phyloP scores from a whole-genome alignment of 1,140 invertebrate genomes.

The Lucilia sericata region DNA sequence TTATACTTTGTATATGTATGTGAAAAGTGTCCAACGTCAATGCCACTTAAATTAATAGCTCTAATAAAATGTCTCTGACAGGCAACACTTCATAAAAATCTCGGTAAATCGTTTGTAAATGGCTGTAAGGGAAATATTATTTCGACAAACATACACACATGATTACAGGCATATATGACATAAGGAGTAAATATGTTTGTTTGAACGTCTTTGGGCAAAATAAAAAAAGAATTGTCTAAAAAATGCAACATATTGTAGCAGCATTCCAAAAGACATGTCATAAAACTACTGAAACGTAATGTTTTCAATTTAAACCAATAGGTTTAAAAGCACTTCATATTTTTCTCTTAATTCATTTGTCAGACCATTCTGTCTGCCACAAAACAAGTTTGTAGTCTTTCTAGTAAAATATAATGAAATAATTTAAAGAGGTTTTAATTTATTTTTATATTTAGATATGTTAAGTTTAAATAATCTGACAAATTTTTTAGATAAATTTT shows the following conservation, averaged over 20 bases:
- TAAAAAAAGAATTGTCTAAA: too few relatives aligned
- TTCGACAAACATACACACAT: background rate
- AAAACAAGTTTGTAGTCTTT: too few relatives aligned
- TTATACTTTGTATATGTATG: background rate
- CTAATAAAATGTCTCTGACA: conserved; percentile 41
- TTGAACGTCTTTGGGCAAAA: background rate
- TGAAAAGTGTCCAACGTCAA: conserved; percentile 38
- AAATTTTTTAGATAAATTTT: too few relatives aligned
- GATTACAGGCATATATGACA: background rate
- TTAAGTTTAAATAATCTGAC: too few relatives aligned
- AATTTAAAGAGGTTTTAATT: too few relatives aligned
- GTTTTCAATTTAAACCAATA: background rate
- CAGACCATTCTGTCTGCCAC: background rate
- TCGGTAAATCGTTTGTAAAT: conserved; percentile 39
- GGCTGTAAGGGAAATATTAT: background rate
- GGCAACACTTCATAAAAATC: conserved; percentile 42
- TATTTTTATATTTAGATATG: background rate
- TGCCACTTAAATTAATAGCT: conserved; percentile 40
- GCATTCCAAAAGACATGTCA: conserved; percentile 28
- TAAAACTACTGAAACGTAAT: background rate
- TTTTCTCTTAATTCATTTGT: background rate
- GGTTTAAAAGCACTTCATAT: conserved; percentile 23
- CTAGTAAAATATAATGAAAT: too few relatives aligned
- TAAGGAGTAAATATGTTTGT: background rate
- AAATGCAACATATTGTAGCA: conserved; percentile 18